A percentile compares a stretch with the other conserved stretches of the same genome.
Evolutionary conservation across 2,113 vertebrate genomes (phyloP).

Genomic region (Channa maculata): DNA sequence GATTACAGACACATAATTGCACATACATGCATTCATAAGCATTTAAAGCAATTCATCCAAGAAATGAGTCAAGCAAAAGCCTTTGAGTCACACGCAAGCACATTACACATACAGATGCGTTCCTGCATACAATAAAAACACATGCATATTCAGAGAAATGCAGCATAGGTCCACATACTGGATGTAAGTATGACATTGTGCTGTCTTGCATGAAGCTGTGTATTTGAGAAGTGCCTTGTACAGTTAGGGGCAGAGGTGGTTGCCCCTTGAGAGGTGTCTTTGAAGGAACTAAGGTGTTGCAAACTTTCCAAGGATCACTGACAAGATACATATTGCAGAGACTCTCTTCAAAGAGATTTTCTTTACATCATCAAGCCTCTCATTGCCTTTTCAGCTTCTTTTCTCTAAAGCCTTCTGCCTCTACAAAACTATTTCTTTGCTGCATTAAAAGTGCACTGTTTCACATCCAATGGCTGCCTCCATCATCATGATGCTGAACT

Average conservation of each 20-base stretch:
- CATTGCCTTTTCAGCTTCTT: conserved; percentile 38
- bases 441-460: neutral
- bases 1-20: neutral
- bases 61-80: neutral
- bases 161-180: neutral
- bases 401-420: conserved; percentile 48
- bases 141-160: neutral
- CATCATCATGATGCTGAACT: conserved; percentile 43
- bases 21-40: neutral
- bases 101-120: neutral
- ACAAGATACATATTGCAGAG: neutral
- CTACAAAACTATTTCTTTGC: conserved; percentile 28
- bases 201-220: conserved; percentile 6
- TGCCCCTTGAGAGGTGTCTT: conserved; percentile 56
- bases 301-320: conserved; percentile 38
- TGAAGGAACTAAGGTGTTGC: conserved; percentile 68
- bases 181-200: neutral
- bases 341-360: conserved; percentile 68
- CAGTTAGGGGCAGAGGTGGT: conserved; percentile 48
- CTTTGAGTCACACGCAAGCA: neutral
- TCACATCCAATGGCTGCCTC: conserved; percentile 14
- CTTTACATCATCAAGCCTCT: conserved; percentile 61
- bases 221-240: conserved; percentile 16
- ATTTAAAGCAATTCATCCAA: conserved; percentile 15
- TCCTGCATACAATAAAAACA: neutral